Evolutionary conservation across 2,113 vertebrate genomes (phyloP), one percentile per base, ranked within the genome.

Genomic region (Phycodurus eques): DNA sequence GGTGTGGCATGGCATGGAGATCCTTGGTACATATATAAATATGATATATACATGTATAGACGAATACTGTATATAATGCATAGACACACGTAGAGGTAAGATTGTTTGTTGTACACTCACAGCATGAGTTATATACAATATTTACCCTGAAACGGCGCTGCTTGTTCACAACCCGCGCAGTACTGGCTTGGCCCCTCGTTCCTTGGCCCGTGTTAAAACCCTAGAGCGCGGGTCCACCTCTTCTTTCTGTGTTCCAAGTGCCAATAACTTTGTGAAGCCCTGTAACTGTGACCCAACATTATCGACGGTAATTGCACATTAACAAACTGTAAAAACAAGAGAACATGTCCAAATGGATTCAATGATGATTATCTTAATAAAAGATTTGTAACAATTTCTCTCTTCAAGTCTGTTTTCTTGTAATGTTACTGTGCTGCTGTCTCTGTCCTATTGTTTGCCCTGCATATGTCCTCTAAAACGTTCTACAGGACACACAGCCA

Each of bases 231-330:
- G 85, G 87, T 84, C 73, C 74, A 82, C 81, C 82, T 87, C 85
- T 93, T 89, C 91, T 93, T 88, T 93, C 93, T 91, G 87, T 92
- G 94, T 94, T 93, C 91, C 92, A 95, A 95, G 94, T 96, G 95
- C 95, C 95, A 96, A 95, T 92, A 89, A 93, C 92, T 92, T 93
- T 92, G 94, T 94, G 93, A 94, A 92, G 91, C 92, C 92, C 87
- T 88, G 87, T 92, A 91, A 94, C 94, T 95, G 85, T 92, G 93
- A 94, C 93, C 94, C 92, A 75, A 94, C 87, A 93, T 93, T 93
- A 93, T 92, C 89, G 89, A 94, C 33, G 89, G 93, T 93, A 94
- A 95, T 94, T 95, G 94, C 95, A 96, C 95, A 96, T 95, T 95
- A 94, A 96, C 94, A 91, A 61, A 94, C 94, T 96, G 94, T 96